Evolutionary conservation across 2,888 invertebrate species (phyloP).

Genomic region (Eristalinus aeneus): DNA sequence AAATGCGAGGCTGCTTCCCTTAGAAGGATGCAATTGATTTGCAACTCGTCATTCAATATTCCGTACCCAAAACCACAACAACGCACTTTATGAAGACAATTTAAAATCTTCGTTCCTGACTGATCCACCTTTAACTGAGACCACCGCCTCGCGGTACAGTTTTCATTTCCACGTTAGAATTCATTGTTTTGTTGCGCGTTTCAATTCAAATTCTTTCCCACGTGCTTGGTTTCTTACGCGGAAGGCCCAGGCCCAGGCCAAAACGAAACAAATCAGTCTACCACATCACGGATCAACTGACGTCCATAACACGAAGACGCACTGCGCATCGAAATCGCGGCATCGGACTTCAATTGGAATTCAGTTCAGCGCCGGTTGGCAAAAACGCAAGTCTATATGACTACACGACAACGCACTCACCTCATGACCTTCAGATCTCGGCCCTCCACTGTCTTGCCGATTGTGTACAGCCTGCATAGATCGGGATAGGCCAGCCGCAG

Average conservation of each 20-base stretch:
- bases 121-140: not conserved
- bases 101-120: not conserved
- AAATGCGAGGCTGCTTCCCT: too few species aligned
- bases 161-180: not conserved
- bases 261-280: not conserved
- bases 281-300: not conserved
- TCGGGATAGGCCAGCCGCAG: conserved; percentile 86
- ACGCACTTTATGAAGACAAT: too few species aligned
- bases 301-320: not conserved
- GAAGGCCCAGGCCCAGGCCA: not conserved
- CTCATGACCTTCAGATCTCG: conserved; percentile 86
- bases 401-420: conserved; percentile 73
- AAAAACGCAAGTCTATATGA: not conserved
- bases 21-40: too few species aligned
- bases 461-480: conserved; percentile 86
- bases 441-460: conserved; percentile 88
- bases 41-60: too few species aligned
- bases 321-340: not conserved
- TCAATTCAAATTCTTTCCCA: not conserved
- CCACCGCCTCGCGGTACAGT: not conserved
- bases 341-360: conserved; percentile 28
- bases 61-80: too few species aligned
- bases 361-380: conserved; percentile 13
- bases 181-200: not conserved
- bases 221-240: not conserved